Base-by-base conservation (phyloP, 2,888 invertebrate genomes). In the Torymus texanus region DNA sequence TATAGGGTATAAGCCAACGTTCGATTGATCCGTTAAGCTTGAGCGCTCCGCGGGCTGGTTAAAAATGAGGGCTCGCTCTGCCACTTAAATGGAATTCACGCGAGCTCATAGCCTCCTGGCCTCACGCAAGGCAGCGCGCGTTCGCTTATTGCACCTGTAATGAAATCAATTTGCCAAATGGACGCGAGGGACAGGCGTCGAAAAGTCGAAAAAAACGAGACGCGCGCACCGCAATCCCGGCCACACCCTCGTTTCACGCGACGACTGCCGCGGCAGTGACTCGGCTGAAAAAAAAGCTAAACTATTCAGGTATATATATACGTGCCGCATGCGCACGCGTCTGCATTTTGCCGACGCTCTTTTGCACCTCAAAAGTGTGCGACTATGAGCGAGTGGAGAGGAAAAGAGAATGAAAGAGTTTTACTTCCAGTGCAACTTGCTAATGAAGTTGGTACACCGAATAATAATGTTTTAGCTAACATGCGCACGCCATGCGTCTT, bases 91-190 rank as follows among this genome's bases (percentile, higher is more conserved):
- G 65, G 59, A 61, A 75, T 79, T 72, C 77, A 66, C 66, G 74
- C 74, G 70, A 74, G 61, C 11, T 16, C 58, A 16, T 29, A 16
- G 18, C 41, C 50, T 18, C 62, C 67, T 13, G 66, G 24, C n/a
- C 21, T 63, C 80, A 71, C 80, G 80, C 76, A 68, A 76, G 41
- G 41, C 41, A 41, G 63, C 18, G 21, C 50, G 16, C 21, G 29
- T n/a, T 14, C 51, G 16, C 77, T 56, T 56, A n/a, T 59, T 78
- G 75, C 81, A 77, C 77, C 74, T 80, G 79, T 85, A 83, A 82
- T 82, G 83, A 81, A 86, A 86, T 86, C 85, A 86, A 86, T 87
- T 85, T 86, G 83, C 83, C 83, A 87, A 86, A 86, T 86, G 86
- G 85, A 84, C 79, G 78, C 70, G 63, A 61, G 77, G 51, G 80